phyloP scores from a whole-genome alignment of 2,888 invertebrate genomes.

The Halocaridina rubra region DNA sequence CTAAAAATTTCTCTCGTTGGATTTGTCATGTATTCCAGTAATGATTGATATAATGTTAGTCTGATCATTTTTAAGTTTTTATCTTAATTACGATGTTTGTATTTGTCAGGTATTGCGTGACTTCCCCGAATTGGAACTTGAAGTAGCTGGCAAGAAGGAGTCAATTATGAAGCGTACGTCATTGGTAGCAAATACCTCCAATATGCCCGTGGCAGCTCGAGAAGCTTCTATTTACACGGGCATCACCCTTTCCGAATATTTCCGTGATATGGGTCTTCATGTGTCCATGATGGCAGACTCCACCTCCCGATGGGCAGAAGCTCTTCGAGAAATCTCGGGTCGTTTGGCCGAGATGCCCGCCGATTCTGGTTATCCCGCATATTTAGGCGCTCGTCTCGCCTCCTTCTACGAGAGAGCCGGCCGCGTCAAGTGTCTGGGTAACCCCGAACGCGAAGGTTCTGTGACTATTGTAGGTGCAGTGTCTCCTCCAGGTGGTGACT shows the following conservation, averaged over 20 bases:
- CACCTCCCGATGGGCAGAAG: conserved; percentile 99
- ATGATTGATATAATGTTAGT: too few relatives aligned
- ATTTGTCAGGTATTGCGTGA: conserved; percentile 85
- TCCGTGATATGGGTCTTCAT: conserved; percentile 96
- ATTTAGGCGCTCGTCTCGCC: conserved; percentile 96
- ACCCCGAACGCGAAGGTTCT: conserved; percentile 97
- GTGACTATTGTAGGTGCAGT: conserved; percentile 99
- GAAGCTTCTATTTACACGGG: conserved; percentile 99
- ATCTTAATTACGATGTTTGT: too few relatives aligned
- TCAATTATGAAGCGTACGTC: conserved; percentile 99
- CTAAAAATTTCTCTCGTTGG: too few relatives aligned
- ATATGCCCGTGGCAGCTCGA: conserved; percentile 99
- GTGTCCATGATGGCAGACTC: conserved; percentile 99
- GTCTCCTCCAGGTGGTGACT: conserved; percentile 99
- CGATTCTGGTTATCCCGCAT: conserved; percentile 97
- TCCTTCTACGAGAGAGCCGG: conserved; percentile 99
- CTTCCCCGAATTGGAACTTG: conserved; percentile 97
- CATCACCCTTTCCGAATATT: conserved; percentile 99
- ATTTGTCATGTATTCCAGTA: too few relatives aligned
- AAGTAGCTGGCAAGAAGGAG: conserved; percentile 94
- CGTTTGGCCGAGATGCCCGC: conserved; percentile 99
- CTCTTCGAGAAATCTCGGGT: conserved; percentile 94
- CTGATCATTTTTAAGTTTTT: too few relatives aligned
- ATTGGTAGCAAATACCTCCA: conserved; percentile 98
- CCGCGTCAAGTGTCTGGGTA: conserved; percentile 95